Conservation (phyloP, 2,113 vertebrate species). For the Poecile atricapillus region DNA sequence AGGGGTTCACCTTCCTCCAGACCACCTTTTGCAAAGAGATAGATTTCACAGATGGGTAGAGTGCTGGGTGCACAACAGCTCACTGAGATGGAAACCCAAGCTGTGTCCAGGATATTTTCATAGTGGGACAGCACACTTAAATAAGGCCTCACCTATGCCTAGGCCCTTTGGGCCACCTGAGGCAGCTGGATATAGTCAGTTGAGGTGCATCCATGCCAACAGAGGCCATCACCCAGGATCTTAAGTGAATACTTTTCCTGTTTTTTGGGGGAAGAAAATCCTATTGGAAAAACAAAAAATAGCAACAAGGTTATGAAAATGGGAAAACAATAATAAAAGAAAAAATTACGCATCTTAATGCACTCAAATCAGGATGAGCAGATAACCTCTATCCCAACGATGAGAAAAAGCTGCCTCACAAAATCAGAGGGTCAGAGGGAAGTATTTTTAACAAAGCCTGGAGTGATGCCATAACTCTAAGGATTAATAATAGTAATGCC, state of each 20-base stretch:
- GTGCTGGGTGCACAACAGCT: background rate
- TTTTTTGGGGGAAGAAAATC: background rate
- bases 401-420: background rate
- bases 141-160: background rate
- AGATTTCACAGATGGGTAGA: background rate
- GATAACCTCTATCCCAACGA: background rate
- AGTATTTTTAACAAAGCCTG: constrained; percentile 11
- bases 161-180: background rate
- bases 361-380: background rate
- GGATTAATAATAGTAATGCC: constrained; percentile 8
- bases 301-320: background rate
- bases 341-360: constrained; percentile 11
- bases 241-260: background rate
- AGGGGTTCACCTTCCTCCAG: background rate
- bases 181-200: background rate
- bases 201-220: background rate
- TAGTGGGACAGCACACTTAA: background rate
- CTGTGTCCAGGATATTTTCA: background rate
- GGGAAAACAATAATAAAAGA: background rate
- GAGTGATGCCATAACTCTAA: background rate
- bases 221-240: background rate
- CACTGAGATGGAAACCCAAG: background rate
- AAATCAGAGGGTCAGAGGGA: background rate
- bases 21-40: background rate
- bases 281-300: background rate